A percentile compares a stretch with the other conserved stretches of the same genome.
Conservation (phyloP, 2,797 vertebrate genomes). For the Babyrousa celebensis region DNA sequence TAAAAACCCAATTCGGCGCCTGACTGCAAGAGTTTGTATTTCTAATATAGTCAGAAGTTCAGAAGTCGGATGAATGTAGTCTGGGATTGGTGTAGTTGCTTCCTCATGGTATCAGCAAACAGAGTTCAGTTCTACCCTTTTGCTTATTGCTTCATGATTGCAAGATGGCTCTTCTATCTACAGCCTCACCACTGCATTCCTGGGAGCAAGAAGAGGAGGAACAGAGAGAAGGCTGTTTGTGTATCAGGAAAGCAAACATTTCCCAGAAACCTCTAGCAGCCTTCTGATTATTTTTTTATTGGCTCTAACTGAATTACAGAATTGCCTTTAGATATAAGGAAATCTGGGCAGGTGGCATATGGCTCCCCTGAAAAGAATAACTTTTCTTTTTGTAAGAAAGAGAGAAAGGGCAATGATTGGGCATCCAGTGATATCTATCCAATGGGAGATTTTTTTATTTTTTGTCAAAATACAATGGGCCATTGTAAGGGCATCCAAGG, state of each 20-base stretch:
- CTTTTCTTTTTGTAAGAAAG: conserved; percentile 3
- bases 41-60: not conserved
- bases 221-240: not conserved
- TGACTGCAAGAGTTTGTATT: not conserved
- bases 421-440: not conserved
- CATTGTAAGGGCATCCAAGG: not conserved
- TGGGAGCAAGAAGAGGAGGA: not conserved
- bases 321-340: not conserved
- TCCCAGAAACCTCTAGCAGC: conserved; percentile 47
- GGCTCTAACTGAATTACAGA: not conserved
- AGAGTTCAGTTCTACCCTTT: not conserved
- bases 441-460: not conserved
- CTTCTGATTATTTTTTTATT: conserved; percentile 29
- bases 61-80: not conserved
- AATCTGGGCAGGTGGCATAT: not conserved
- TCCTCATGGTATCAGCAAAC: not conserved
- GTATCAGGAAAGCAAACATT: not conserved
- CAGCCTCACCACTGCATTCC: not conserved
- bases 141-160: conserved; percentile 5
- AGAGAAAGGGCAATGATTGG: not conserved
- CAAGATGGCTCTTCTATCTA: not conserved
- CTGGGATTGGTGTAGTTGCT: not conserved
- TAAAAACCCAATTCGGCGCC: not conserved
- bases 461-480: not conserved
- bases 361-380: not conserved